A percentile compares a stretch with the other conserved stretches of the same genome.
These are phyloP conservation scores for Halichoeres trimaculatus DNA, from an alignment of 2,113 vertebrate species.

Conservation along the genomic window DNA sequence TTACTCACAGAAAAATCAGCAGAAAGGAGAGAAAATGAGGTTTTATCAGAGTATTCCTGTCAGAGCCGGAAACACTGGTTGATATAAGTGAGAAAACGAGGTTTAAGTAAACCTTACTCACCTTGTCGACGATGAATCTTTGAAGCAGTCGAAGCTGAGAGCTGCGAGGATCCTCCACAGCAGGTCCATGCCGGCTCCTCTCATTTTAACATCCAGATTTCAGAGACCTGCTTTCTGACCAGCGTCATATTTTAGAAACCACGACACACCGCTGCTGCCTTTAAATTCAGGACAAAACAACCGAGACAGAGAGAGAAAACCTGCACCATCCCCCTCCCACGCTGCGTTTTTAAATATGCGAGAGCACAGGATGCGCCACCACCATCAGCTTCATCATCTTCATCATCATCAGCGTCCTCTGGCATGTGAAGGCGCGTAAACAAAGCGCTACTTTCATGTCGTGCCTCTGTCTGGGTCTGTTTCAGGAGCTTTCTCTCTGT, in stretches of 20 bases:
- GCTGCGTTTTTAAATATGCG: conserved; percentile 19
- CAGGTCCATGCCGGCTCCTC: conserved; percentile 77
- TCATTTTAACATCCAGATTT: conserved; percentile 59
- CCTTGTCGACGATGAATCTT: conserved; percentile 78
- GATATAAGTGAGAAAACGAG: background rate
- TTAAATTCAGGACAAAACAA: background rate
- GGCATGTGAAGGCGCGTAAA: conserved; percentile 42
- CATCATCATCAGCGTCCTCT: conserved; percentile 11
- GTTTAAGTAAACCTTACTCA: conserved; percentile 46
- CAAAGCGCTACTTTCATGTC: conserved; percentile 14
- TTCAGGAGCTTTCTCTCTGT: background rate
- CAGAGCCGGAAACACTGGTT: background rate
- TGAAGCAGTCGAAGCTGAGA: conserved; percentile 83
- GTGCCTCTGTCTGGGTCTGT: background rate
- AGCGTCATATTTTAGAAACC: conserved; percentile 22
- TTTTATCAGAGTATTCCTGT: background rate
- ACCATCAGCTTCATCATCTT: conserved; percentile 35
- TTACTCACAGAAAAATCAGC: too few relatives aligned
- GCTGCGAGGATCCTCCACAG: conserved; percentile 83
- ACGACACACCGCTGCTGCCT: background rate
- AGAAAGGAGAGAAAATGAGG: background rate
- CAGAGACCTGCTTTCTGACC: conserved; percentile 32
- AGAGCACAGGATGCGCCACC: conserved; percentile 7
- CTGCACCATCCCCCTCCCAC: background rate
- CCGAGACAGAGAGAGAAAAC: background rate